Evolutionary conservation across 1,140 invertebrate species (phyloP), one percentile per base, ranked within the genome.

Genomic region (Bombus difficillimus): DNA sequence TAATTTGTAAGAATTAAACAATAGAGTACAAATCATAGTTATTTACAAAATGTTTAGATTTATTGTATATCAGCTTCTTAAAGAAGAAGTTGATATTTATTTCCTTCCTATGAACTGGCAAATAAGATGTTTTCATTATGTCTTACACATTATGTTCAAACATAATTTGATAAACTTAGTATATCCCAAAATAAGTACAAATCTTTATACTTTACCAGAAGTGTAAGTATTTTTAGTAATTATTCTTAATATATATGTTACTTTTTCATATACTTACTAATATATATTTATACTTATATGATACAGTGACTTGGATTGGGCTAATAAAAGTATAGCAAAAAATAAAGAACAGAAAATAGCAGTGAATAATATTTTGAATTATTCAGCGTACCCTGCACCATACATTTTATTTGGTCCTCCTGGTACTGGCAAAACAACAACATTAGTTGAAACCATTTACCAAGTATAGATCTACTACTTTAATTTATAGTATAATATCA

Each of bases 321-420:
- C 96, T 85, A 98, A 99, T 93, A 84, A 93, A 41, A 91, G 90
- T 28, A 95, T 99, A n/a, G 66, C 75, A 66, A 74, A 95, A 2
- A 98, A 98, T 94, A 91, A 93, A 4, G 96, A 97, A 87, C 97
- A 89, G 37, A 78, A 71, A 68, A 72, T 66, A 74, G 84, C 79
- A 69, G 69, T 88, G 32, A 87, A 18, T n/a, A 88, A 81, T 28
- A 87, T 91, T 34, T 75, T 92, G 1, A 86, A 94, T 62, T 96
- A 95, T 59, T 93, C 95, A 13, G 95, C 95, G 25, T 92, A 96
- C 32, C 97, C 97, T 6, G 94, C 96, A 10, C 97, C 98, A 1
- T 98, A 98, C 85, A 96, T 98, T 71, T 94, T 98, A 57, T 97
- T 97, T 94, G 97, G 98, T 5, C 97, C 97, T 53, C 97, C 98